phyloP scores from a whole-genome alignment of 2,888 invertebrate species.

The Malthinus seriepunctatus region DNA sequence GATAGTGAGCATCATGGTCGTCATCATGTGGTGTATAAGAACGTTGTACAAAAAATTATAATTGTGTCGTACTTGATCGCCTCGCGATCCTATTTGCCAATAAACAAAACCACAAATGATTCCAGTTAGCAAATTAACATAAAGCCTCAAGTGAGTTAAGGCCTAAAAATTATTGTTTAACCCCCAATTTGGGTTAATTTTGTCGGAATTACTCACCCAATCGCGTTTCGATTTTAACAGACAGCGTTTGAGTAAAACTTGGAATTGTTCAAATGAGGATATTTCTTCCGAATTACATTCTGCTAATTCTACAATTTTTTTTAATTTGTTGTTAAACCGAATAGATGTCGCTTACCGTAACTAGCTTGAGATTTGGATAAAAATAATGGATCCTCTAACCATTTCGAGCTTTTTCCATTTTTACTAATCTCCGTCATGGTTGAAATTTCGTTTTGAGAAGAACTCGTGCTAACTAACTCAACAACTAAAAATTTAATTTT shows the following conservation, averaged over 20 bases:
- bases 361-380: slow-evolving; percentile 28
- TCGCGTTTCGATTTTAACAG: slow-evolving; percentile 75
- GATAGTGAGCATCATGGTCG: slow-evolving; percentile 88
- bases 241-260: slow-evolving; percentile 71
- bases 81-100: slow-evolving; percentile 74
- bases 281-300: no score
- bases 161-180: slow-evolving; percentile 59
- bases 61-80: slow-evolving; percentile 77
- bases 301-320: no score
- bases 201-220: slow-evolving; percentile 57
- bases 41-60: slow-evolving; percentile 89
- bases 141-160: slow-evolving; percentile 74
- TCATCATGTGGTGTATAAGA: slow-evolving; percentile 91
- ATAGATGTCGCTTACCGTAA: background rate
- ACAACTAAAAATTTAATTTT: slow-evolving; percentile 67
- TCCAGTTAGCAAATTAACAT: slow-evolving; percentile 75
- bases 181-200: slow-evolving; percentile 54
- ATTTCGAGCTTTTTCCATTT: slow-evolving; percentile 71
- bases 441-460: slow-evolving; percentile 78
- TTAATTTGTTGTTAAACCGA: no score
- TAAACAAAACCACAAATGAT: slow-evolving; percentile 78
- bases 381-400: slow-evolving; percentile 65
- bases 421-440: slow-evolving; percentile 67
- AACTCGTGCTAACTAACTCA: slow-evolving; percentile 89
- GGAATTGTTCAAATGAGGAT: slow-evolving; percentile 70